Evolutionary conservation across 2,113 vertebrate species (phyloP).

Genomic region (Prunella himalayana): DNA sequence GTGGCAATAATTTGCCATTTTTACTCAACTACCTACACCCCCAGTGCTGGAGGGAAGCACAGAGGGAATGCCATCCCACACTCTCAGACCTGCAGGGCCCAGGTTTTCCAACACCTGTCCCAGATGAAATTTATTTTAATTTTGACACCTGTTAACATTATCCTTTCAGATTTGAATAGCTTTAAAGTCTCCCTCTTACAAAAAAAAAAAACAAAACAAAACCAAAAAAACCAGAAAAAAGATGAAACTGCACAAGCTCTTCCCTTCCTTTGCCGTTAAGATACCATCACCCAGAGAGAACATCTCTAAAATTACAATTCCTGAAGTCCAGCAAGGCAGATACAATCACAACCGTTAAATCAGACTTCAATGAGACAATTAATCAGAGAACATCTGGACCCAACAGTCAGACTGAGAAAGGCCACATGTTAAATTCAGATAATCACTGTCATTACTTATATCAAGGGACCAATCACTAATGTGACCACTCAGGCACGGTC

Average conservation of each 20-base stretch:
- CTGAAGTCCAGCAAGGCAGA: constrained; percentile 60
- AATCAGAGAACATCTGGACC: constrained; percentile 74
- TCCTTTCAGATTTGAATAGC: neutral
- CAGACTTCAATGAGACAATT: constrained; percentile 65
- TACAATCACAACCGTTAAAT: constrained; percentile 50
- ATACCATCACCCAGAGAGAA: constrained; percentile 5
- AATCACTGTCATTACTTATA: constrained; percentile 66
- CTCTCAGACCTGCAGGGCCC: no score
- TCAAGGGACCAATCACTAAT: constrained; percentile 68
- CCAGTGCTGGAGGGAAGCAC: neutral
- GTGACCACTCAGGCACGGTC: constrained; percentile 23
- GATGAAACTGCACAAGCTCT: neutral
- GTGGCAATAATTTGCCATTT: neutral
- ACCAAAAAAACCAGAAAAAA: neutral
- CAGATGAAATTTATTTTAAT: neutral
- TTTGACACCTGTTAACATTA: neutral
- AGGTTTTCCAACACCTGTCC: neutral
- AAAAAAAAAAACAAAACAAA: no score
- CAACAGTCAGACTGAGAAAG: constrained; percentile 70
- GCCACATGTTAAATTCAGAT: constrained; percentile 74
- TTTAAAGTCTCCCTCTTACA: neutral
- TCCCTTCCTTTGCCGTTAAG: constrained; percentile 37
- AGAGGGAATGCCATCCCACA: neutral
- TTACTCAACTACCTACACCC: neutral
- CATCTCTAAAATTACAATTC: constrained; percentile 46